Conservation (phyloP, 2,113 vertebrate genomes). For the Ariopsis seemanni region DNA sequence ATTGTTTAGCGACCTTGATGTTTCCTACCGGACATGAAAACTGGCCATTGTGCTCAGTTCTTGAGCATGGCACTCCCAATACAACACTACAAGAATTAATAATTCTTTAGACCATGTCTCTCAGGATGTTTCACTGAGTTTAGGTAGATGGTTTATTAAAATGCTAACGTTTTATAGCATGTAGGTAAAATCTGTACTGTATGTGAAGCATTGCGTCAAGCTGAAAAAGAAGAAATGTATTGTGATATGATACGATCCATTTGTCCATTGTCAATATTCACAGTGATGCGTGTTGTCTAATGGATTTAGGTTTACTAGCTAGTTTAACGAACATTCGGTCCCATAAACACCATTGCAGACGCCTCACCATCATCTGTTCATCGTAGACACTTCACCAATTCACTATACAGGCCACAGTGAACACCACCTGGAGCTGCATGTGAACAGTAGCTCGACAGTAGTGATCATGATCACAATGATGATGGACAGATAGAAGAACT, state of each 20-base stretch:
- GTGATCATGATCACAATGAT: not conserved
- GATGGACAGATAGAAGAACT: constrained; percentile 54
- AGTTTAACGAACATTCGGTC: not conserved
- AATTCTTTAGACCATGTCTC: not conserved
- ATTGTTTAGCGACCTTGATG: not conserved
- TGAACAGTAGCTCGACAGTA: not conserved
- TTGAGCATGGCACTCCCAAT: not conserved
- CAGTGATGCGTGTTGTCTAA: not conserved
- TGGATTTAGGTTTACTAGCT: not conserved
- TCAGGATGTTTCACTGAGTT: not conserved
- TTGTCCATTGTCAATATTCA: not conserved
- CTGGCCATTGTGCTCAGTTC: not conserved
- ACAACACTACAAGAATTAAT: not conserved
- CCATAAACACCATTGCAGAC: not conserved
- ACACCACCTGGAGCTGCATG: not conserved
- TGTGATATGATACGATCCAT: not conserved
- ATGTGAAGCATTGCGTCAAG: not conserved
- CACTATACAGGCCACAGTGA: not conserved
- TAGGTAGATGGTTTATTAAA: not conserved
- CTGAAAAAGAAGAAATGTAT: no score
- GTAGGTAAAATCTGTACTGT: not conserved
- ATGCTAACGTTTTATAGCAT: not conserved
- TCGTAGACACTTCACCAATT: not conserved
- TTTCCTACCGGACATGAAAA: not conserved
- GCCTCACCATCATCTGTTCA: not conserved